Percentiles rank a stretch among this genome's conserved stretches.
Evolutionary conservation across 2,113 vertebrate genomes (phyloP).

Genomic region (Calyptomena viridis): DNA sequence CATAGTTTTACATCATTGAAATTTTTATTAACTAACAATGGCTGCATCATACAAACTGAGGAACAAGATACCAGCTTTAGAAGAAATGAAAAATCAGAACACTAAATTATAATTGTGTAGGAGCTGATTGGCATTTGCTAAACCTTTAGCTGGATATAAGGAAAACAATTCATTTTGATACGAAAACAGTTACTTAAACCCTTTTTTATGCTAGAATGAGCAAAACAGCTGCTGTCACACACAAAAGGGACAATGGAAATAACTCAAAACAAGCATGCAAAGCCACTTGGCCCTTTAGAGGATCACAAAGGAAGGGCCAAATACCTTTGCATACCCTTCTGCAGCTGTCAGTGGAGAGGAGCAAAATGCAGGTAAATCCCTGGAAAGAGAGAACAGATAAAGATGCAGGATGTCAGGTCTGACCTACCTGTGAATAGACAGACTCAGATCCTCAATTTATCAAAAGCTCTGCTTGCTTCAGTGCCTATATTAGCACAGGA

Average conservation of each 20-base stretch:
- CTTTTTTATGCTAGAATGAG: background rate
- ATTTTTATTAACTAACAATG: background rate
- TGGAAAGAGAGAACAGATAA: background rate
- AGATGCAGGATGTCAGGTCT: background rate
- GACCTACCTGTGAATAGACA: background rate
- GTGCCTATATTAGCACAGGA: background rate
- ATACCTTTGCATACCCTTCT: background rate
- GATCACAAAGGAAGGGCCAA: background rate
- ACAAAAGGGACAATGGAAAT: background rate
- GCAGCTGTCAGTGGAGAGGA: background rate
- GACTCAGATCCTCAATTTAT: background rate
- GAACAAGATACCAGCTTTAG: background rate
- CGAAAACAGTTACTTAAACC: background rate
- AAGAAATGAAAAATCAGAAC: background rate
- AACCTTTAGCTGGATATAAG: background rate
- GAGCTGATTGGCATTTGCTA: background rate
- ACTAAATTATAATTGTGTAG: background rate
- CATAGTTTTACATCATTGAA: background rate
- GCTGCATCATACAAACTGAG: background rate
- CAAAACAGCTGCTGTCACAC: background rate
- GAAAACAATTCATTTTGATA: background rate
- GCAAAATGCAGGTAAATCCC: background rate
- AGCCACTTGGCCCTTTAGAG: background rate
- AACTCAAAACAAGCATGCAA: background rate
- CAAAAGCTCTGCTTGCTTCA: background rate